Percentiles rank a stretch among this genome's conserved stretches.
phyloP scores from a whole-genome alignment of 2,888 invertebrate genomes.

The Tolmerus cingulatus region DNA sequence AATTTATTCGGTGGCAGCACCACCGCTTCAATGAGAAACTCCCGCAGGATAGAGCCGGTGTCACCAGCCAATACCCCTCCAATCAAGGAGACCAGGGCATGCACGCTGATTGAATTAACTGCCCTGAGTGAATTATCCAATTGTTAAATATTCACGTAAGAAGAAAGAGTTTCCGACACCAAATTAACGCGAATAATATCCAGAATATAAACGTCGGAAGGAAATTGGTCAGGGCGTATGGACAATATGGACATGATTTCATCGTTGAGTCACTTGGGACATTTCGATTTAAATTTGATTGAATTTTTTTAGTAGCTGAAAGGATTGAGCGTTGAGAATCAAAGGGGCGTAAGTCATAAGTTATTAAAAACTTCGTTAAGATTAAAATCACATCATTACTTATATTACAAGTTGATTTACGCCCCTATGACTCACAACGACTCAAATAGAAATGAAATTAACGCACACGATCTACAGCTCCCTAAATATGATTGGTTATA shows the following conservation, averaged over 20 bases:
- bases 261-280: background rate
- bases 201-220: constrained; percentile 16
- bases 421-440: too few species aligned
- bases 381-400: too few species aligned
- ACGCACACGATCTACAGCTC: too few species aligned
- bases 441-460: too few species aligned
- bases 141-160: background rate
- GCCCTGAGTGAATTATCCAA: constrained; percentile 31
- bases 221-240: background rate
- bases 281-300: background rate
- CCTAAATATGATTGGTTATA: background rate
- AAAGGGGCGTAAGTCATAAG: too few species aligned
- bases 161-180: constrained; percentile 20
- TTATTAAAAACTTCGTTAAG: too few species aligned
- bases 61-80: background rate
- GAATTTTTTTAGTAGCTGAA: background rate
- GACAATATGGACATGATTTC: background rate
- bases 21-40: background rate
- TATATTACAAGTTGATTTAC: too few species aligned
- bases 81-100: background rate
- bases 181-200: background rate
- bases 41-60: background rate
- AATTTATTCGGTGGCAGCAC: background rate
- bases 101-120: constrained; percentile 23
- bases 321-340: too few species aligned